phyloP scores from a whole-genome alignment of 2,113 vertebrate species.

The Pelmatolapia mariae region DNA sequence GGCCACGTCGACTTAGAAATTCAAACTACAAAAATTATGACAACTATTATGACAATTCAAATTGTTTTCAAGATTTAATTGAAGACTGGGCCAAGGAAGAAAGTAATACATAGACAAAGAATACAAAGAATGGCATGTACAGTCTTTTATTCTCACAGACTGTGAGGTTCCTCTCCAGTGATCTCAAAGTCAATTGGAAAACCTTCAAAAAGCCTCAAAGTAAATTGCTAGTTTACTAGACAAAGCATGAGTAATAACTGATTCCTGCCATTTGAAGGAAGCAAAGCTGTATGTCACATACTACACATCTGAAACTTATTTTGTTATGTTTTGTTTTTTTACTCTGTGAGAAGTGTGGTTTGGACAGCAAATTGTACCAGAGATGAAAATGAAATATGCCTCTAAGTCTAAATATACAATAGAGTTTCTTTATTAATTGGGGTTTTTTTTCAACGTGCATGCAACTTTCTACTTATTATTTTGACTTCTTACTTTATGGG shows the following conservation, averaged over 20 bases:
- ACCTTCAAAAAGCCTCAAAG: not conserved
- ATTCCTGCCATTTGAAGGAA: conserved; percentile 4
- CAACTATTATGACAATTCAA: not conserved
- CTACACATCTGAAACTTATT: conserved; percentile 19
- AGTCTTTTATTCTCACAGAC: not conserved
- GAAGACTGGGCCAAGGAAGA: not conserved
- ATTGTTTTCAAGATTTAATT: not conserved
- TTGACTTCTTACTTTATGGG: not conserved
- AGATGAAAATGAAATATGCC: not conserved
- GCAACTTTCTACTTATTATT: not conserved
- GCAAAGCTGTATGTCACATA: not conserved
- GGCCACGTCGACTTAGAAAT: not conserved
- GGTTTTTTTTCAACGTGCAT: not conserved
- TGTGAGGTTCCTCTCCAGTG: conserved; percentile 14
- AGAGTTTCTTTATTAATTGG: not conserved
- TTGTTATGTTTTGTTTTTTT: not conserved
- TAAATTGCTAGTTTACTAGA: conserved; percentile 27
- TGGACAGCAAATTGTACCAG: not conserved
- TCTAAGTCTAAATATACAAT: not conserved
- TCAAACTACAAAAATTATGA: not conserved
- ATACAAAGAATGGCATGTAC: not conserved
- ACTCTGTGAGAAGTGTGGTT: not conserved
- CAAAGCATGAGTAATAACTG: conserved; percentile 8
- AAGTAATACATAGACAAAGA: not conserved
- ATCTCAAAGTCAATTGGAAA: conserved; percentile 27